Base-by-base conservation (phyloP, 2,888 invertebrate genomes). In the Mechanitis messenoides region DNA sequence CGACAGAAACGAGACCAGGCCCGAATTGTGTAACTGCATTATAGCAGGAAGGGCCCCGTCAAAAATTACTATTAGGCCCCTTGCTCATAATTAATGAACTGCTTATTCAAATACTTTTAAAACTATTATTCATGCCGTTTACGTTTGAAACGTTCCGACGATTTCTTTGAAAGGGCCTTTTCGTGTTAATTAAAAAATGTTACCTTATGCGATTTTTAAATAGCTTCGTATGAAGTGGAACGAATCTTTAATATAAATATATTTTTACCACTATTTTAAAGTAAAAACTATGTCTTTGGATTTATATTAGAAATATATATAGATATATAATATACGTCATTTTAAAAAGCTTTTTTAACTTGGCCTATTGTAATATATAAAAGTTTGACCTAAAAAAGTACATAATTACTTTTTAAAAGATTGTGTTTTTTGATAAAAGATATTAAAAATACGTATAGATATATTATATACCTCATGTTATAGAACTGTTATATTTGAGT, bases 51-150 rank as follows among this genome's bases (percentile, higher is more conserved):
- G 90, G 87, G 87, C 85, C 82, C 74, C 79, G 89, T 90, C 90
- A 90, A 84, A 85, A 86, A 87, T 84, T 81, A 87, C 87, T 87
- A 90, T 89, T 87, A 88, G 87, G 81, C 81, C 83, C 77, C 75
- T 72, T 73, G 72, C 76, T 75, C 75, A 85, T 87, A 87, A 90
- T 90, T 90, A 90, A 90, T 90, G 90, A 90, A 87, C 84, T 82
- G 85, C 84, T 85, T 89, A 88, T 90, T 88, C 87, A 90, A 90
- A 90, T 89, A 86, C 84, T 84, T 90, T 89, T 85, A 85, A 88
- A 90, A 89, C 90, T 88, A 90, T 90, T 90, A 90, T 88, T 89
- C 87, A 88, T 87, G 82, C 85, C 85, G 84, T 90, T 90, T 88
- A 85, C 81, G 82, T 89, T 87, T 87, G 83, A 86, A 86, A 84